Percentiles rank a stretch among this genome's conserved stretches.
These are phyloP conservation scores for Limonius californicus DNA, from an alignment of 1,140 invertebrate species.

Conservation along the genomic window DNA sequence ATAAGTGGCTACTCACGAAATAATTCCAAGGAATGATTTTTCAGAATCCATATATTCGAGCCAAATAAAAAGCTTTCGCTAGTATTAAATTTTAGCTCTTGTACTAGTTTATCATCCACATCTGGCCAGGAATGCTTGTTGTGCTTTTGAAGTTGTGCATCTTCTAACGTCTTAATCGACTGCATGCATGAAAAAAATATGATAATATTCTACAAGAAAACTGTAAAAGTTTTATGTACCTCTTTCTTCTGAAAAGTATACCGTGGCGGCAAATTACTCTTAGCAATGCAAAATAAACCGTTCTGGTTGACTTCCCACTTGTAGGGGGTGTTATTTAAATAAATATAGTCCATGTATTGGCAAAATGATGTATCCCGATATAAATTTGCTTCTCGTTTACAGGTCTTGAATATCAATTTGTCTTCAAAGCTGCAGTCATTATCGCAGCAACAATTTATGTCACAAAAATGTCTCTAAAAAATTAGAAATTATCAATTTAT, in stretches of 20 bases:
- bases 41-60: slow-evolving; percentile 16
- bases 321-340: slow-evolving; percentile 49
- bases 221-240: slow-evolving; percentile 25
- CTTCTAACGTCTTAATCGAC: slow-evolving; percentile 28
- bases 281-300: slow-evolving; percentile 58
- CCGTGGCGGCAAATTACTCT: slow-evolving; percentile 53
- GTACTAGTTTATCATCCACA: background rate
- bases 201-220: background rate
- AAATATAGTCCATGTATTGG: slow-evolving; percentile 45
- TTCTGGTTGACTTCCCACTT: slow-evolving; percentile 44
- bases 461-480: slow-evolving; percentile 58
- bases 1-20: background rate
- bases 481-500: no score
- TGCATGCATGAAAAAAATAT: slow-evolving; percentile 26
- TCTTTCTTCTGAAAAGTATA: slow-evolving; percentile 37
- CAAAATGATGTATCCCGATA: slow-evolving; percentile 46
- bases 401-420: slow-evolving; percentile 55
- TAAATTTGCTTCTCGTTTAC: slow-evolving; percentile 40
- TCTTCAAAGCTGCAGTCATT: slow-evolving; percentile 58
- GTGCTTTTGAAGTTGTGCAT: slow-evolving; percentile 21
- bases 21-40: slow-evolving; percentile 15
- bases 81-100: background rate
- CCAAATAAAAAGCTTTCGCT: slow-evolving; percentile 16
- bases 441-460: slow-evolving; percentile 77
- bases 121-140: slow-evolving; percentile 28